These are phyloP conservation scores for Galeopsomyia nigrocyanea DNA, from an alignment of 2,888 invertebrate species.

Conservation along the genomic window DNA sequence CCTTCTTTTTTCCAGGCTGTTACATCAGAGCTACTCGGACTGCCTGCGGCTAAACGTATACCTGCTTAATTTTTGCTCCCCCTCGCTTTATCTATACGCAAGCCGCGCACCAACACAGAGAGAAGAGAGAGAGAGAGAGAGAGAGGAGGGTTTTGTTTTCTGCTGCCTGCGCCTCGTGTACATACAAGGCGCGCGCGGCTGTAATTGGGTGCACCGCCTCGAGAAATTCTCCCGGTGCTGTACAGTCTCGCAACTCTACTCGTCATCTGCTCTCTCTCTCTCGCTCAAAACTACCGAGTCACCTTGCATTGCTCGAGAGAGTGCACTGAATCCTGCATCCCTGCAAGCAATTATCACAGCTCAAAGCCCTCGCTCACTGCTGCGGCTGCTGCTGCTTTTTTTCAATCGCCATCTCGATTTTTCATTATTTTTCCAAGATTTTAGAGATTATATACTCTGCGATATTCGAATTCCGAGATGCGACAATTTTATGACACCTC, in stretches of 20 bases:
- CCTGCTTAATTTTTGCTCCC: slow-evolving; percentile 46
- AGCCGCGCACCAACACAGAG: slow-evolving; percentile 3
- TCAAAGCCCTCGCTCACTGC: too few species aligned
- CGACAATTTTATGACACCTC: slow-evolving; percentile 25
- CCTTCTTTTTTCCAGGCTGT: slow-evolving; percentile 23
- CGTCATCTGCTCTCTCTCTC: too few species aligned
- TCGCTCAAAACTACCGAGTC: too few species aligned
- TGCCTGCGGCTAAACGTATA: slow-evolving; percentile 11
- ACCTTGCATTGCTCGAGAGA: too few species aligned
- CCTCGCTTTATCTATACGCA: slow-evolving; percentile 16
- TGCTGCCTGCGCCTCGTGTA: background rate
- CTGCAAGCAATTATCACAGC: too few species aligned
- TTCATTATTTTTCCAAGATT: too few species aligned
- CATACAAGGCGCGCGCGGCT: slow-evolving; percentile 3
- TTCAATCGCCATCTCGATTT: too few species aligned
- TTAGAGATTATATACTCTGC: too few species aligned
- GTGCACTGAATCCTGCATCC: too few species aligned
- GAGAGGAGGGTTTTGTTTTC: slow-evolving; percentile 25
- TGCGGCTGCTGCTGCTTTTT: too few species aligned
- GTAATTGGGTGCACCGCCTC: slow-evolving; percentile 39
- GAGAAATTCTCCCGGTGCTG: background rate
- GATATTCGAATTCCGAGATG: too few species aligned
- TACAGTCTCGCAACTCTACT: background rate
- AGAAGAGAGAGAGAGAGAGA: background rate
- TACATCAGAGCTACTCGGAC: slow-evolving; percentile 39